These are phyloP conservation scores for Sinonovacula constricta DNA, from an alignment of 1,140 invertebrate genomes.

Conservation along the genomic window DNA sequence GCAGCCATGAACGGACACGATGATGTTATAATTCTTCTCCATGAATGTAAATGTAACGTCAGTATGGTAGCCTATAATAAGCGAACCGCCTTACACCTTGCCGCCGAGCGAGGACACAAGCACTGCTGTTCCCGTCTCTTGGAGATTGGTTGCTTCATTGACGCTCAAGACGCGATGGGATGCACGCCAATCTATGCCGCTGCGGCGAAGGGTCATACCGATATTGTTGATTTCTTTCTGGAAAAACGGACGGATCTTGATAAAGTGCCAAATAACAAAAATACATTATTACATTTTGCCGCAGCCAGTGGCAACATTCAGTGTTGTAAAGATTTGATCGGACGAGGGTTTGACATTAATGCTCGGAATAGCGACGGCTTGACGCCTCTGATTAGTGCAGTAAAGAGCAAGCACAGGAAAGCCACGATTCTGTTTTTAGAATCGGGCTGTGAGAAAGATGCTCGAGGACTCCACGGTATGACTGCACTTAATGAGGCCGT, in stretches of 20 bases:
- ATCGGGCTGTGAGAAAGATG: constrained; percentile 61
- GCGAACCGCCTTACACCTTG: constrained; percentile 75
- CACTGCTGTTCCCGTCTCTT: constrained; percentile 81
- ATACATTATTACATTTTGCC: constrained; percentile 74
- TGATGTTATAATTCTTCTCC: constrained; percentile 66
- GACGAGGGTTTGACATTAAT: constrained; percentile 70
- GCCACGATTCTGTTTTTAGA: constrained; percentile 62
- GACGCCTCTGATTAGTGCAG: constrained; percentile 72
- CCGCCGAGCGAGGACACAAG: constrained; percentile 78
- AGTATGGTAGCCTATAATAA: constrained; percentile 75
- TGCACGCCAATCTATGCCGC: constrained; percentile 72
- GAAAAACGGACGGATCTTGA: constrained; percentile 66
- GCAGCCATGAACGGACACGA: constrained; percentile 72
- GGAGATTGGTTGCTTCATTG: constrained; percentile 71
- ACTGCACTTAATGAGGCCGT: constrained; percentile 73
- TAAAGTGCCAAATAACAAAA: constrained; percentile 65
- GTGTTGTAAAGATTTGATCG: constrained; percentile 69
- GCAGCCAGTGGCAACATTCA: constrained; percentile 71
- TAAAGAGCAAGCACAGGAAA: constrained; percentile 66
- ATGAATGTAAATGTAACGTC: constrained; percentile 71
- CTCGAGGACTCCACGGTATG: constrained; percentile 67
- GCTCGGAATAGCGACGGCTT: constrained; percentile 69
- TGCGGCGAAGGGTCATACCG: constrained; percentile 64
- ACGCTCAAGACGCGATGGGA: constrained; percentile 70
- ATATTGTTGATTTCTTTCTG: constrained; percentile 68